Evolutionary conservation across 2,888 invertebrate species (phyloP).

Genomic region (Euplagia quadripunctaria): DNA sequence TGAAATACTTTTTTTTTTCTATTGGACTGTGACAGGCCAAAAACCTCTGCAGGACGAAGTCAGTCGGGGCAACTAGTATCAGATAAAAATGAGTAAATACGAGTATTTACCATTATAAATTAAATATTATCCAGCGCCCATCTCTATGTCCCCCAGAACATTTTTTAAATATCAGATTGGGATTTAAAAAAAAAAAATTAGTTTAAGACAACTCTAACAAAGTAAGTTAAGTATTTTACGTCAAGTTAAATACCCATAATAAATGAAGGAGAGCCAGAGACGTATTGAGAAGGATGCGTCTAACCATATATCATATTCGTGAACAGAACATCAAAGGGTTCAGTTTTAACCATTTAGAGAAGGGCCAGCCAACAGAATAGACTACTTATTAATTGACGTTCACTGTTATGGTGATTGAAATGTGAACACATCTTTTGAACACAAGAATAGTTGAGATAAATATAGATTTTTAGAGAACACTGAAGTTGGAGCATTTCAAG

Average conservation of each 20-base stretch:
- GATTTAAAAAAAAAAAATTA: no score
- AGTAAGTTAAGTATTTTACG: background rate
- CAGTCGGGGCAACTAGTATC: no score
- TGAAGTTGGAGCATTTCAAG: slow-evolving; percentile 39
- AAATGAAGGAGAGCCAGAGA: slow-evolving; percentile 48
- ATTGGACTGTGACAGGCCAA: no score
- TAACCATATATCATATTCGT: slow-evolving; percentile 65
- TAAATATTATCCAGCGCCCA: no score
- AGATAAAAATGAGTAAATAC: no score
- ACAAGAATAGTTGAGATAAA: slow-evolving; percentile 56
- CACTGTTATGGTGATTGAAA: slow-evolving; percentile 71
- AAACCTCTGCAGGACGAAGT: no score
- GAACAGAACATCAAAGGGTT: slow-evolving; percentile 68
- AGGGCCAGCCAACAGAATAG: slow-evolving; percentile 50
- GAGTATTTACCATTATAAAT: no score
- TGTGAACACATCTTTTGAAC: slow-evolving; percentile 64
- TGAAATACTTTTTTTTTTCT: no score
- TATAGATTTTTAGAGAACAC: slow-evolving; percentile 53
- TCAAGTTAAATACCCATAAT: slow-evolving; percentile 30
- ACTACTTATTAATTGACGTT: slow-evolving; percentile 69
- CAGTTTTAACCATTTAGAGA: slow-evolving; percentile 56
- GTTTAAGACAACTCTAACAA: no score
- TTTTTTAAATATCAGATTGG: no score
- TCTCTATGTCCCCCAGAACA: no score
- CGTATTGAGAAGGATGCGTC: slow-evolving; percentile 52